phyloP scores from a whole-genome alignment of 2,888 invertebrate species.

The Microplitis manilae region DNA sequence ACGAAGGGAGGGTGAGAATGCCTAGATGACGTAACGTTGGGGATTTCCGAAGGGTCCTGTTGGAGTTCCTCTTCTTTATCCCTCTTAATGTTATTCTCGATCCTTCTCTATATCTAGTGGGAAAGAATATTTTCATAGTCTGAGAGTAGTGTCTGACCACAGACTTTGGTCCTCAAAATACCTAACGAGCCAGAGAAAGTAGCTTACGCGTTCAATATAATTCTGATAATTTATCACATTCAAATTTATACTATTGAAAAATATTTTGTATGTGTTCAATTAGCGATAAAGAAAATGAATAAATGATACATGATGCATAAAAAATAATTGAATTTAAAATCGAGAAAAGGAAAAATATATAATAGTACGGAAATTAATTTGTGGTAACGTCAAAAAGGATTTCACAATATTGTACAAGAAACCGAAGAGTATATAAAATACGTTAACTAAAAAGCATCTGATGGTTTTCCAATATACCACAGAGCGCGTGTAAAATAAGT shows the following conservation, averaged over 20 bases:
- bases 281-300: neutral
- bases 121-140: no score
- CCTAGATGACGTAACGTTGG: no score
- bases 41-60: no score
- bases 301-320: neutral
- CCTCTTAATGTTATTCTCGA: no score
- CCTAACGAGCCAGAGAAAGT: no score
- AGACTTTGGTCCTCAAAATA: no score
- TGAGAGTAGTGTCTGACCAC: no score
- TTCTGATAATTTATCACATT: neutral
- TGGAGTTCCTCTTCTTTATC: no score
- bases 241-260: neutral
- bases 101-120: no score
- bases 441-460: neutral
- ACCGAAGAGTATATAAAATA: neutral
- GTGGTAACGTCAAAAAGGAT: neutral
- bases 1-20: no score
- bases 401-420: slow-evolving; percentile 2
- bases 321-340: neutral
- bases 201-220: no score
- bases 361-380: neutral
- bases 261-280: no score
- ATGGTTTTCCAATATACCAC: slow-evolving; percentile 7
- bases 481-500: neutral
- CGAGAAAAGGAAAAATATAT: neutral